Evolutionary conservation across 2,113 vertebrate genomes (phyloP).

Genomic region (Galeopterus variegatus): DNA sequence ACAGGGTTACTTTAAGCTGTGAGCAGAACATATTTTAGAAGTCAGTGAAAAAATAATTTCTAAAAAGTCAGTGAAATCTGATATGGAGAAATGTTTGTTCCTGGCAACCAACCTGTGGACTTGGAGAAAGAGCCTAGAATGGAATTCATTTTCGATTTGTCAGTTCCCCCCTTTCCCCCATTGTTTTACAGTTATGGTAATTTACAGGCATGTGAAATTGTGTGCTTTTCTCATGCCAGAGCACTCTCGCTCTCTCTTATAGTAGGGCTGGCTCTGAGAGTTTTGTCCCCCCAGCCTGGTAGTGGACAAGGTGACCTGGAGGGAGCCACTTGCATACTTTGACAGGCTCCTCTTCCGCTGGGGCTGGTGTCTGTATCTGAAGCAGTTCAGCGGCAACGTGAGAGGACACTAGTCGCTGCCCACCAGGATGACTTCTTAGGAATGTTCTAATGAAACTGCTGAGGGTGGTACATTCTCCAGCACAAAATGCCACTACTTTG

Average conservation of each 20-base stretch:
- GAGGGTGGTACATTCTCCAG: background rate
- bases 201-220: background rate
- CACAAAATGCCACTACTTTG: background rate
- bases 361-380: background rate
- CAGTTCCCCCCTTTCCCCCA: background rate
- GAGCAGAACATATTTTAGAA: slow-evolving; percentile 40
- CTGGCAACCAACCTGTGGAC: background rate
- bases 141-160: background rate
- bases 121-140: slow-evolving; percentile 6
- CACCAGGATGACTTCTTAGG: background rate
- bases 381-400: background rate
- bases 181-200: background rate
- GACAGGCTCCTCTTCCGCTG: background rate
- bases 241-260: background rate
- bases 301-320: background rate
- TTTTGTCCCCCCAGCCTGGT: background rate
- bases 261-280: background rate
- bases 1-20: background rate
- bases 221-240: slow-evolving; percentile 31
- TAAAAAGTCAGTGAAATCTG: slow-evolving; percentile 50
- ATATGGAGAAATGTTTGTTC: slow-evolving; percentile 63
- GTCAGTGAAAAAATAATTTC: slow-evolving; percentile 46
- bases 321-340: background rate
- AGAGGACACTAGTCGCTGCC: background rate
- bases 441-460: background rate